Evolutionary conservation across 2,888 invertebrate genomes (phyloP).

Genomic region (Muscina levida): DNA sequence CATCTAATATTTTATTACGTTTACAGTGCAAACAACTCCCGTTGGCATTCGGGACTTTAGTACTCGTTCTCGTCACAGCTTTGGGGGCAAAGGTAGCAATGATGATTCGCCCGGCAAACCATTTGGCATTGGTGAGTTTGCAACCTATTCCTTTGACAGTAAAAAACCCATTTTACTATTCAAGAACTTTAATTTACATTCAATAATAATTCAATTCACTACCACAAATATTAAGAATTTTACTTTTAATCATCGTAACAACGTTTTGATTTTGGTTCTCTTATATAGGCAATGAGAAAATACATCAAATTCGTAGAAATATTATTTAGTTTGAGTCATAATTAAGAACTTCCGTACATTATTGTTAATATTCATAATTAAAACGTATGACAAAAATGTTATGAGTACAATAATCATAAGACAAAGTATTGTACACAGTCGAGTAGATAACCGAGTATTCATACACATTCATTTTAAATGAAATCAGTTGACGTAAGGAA

Average conservation of each 20-base stretch:
- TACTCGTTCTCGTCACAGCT: constrained; percentile 81
- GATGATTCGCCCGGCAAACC: constrained; percentile 85
- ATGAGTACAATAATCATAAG: background rate
- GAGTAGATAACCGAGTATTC: background rate
- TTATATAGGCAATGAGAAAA: constrained; percentile 21
- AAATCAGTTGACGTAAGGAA: background rate
- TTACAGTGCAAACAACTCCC: constrained; percentile 70
- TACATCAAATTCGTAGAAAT: constrained; percentile 18
- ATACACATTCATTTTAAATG: background rate
- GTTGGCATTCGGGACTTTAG: constrained; percentile 72
- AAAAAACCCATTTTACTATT: constrained; percentile 17
- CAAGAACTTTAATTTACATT: constrained; percentile 1
- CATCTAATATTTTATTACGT: background rate
- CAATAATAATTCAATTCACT: constrained; percentile 45
- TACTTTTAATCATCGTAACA: constrained; percentile 25
- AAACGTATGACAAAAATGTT: background rate
- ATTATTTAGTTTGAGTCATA: background rate
- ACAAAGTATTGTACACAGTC: background rate
- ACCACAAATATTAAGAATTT: constrained; percentile 46
- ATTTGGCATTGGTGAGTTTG: constrained; percentile 88
- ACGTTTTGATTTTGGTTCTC: background rate
- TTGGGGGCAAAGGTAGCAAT: constrained; percentile 82
- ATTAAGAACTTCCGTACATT: background rate
- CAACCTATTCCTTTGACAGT: constrained; percentile 50
- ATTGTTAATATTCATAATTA: too few species aligned